phyloP scores from a whole-genome alignment of 2,888 invertebrate species.

The Molanna angustata region DNA sequence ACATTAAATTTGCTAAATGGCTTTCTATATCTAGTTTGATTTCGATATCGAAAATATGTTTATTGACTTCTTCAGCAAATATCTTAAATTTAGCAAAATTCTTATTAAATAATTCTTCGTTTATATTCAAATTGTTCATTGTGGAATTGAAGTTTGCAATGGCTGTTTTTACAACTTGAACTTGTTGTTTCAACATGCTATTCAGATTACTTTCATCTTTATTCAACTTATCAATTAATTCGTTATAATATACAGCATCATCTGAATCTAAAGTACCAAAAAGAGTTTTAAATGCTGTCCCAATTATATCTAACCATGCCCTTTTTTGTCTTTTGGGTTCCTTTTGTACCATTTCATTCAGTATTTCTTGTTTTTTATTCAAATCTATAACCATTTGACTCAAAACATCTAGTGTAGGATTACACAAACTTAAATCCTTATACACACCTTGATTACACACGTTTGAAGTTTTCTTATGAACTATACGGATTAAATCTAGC shows the following conservation, averaged over 20 bases:
- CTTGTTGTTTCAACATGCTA: conserved; percentile 31
- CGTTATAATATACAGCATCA: conserved; percentile 27
- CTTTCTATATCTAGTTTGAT: conserved; percentile 12
- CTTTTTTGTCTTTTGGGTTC: conserved; percentile 2
- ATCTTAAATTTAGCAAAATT: conserved; percentile 25
- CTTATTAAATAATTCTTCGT: conserved; percentile 30
- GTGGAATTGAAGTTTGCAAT: conserved; percentile 32
- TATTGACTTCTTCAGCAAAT: conserved; percentile 15
- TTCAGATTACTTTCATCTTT: conserved; percentile 24
- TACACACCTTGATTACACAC: not conserved
- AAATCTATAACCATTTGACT: not conserved
- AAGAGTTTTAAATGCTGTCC: conserved; percentile 10
- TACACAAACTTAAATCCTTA: not conserved
- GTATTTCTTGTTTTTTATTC: not conserved
- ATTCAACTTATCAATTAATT: conserved; percentile 28
- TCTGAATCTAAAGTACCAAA: conserved; percentile 8
- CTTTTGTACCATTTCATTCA: not conserved
- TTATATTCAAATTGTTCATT: conserved; percentile 24
- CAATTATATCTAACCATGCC: conserved; percentile 13
- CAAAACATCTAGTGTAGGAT: not conserved
- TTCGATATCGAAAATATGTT: conserved; percentile 7
- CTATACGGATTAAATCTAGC: not conserved
- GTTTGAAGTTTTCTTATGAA: not conserved
- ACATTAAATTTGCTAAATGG: conserved; percentile 27
- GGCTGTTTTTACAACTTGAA: conserved; percentile 27